These are phyloP conservation scores for Pteronura brasiliensis DNA, from an alignment of 2,113 vertebrate species.

Conservation along the genomic window DNA sequence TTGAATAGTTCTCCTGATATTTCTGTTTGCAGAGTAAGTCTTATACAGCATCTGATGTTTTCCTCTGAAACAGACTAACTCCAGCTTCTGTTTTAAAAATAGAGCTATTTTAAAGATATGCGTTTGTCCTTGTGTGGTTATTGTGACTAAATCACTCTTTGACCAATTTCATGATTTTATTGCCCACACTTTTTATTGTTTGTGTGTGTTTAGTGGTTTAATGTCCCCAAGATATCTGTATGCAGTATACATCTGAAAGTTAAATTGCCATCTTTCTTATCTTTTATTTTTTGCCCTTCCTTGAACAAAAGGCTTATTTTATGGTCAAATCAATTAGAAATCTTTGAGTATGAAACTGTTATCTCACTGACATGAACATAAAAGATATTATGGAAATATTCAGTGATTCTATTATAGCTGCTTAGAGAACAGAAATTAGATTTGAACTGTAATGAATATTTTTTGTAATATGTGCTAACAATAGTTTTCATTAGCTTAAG, in stretches of 20 bases:
- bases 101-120: neutral
- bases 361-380: conserved; percentile 35
- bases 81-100: neutral
- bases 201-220: neutral
- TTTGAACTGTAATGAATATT: conserved; percentile 60
- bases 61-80: neutral
- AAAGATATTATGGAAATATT: conserved; percentile 51
- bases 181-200: neutral
- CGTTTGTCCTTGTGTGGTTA: neutral
- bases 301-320: conserved; percentile 67
- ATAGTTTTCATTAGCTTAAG: conserved; percentile 36
- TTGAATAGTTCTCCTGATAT: neutral
- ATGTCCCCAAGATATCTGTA: neutral
- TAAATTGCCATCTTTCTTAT: conserved; percentile 43
- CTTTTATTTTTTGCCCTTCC: neutral
- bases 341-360: conserved; percentile 43
- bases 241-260: neutral
- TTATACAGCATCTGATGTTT: neutral
- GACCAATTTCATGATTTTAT: neutral
- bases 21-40: neutral
- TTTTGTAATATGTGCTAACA: neutral
- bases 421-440: conserved; percentile 16
- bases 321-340: conserved; percentile 65
- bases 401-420: conserved; percentile 37
- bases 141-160: neutral